Conservation (phyloP, 2,113 vertebrate genomes). For the Glaucomys volans region DNA sequence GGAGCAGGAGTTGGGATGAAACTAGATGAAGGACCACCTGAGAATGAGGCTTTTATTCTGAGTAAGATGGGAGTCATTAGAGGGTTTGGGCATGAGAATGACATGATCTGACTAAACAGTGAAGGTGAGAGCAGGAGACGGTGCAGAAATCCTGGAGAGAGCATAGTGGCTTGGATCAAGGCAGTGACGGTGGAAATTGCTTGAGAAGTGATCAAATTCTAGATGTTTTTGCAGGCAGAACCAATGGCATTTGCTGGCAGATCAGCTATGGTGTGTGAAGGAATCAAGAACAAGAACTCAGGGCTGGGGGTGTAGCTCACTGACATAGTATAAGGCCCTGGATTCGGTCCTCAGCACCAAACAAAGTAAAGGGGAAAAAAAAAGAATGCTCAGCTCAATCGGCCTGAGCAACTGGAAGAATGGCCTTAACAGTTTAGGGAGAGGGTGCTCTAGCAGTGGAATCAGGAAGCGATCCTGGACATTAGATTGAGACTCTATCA, state of each 20-base stretch:
- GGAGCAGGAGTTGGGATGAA: not conserved
- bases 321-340: not conserved
- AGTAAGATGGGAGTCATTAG: not conserved
- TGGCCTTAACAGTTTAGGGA: not conserved
- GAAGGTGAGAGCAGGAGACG: not conserved
- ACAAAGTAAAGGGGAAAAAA: not conserved
- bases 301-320: not conserved
- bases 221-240: not conserved
- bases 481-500: not conserved
- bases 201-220: constrained; percentile 7
- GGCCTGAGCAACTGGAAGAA: not conserved
- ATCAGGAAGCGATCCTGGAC: not conserved
- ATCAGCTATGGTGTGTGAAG: not conserved
- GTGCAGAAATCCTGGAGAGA: not conserved
- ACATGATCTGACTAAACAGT: not conserved
- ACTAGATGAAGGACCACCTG: not conserved
- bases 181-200: not conserved
- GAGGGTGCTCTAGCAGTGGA: not conserved
- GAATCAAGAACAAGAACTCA: not conserved
- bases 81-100: not conserved
- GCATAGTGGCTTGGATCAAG: not conserved
- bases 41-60: not conserved
- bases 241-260: not conserved
- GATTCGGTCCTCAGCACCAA: not conserved
- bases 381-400: not conserved